Base-by-base conservation (phyloP, 2,888 invertebrate species). In the Rhamnusium bicolor region DNA sequence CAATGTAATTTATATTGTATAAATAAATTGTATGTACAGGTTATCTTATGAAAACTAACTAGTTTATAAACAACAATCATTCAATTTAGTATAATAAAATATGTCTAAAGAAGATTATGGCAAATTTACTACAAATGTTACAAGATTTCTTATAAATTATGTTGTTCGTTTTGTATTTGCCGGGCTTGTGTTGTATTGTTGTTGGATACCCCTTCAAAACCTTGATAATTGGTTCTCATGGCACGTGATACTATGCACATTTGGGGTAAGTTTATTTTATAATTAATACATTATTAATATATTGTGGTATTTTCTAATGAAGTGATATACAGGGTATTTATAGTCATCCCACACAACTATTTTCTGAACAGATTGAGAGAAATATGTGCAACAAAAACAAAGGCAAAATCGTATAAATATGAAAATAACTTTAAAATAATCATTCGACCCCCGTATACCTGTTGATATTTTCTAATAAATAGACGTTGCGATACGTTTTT, bases 221-320 rank as follows among this genome's bases (percentile, higher is more conserved):
- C 80, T 82, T 46, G 68, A 78, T 67, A 82, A 81, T 49, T 85
- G 84, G 84, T 85, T 85, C 66, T 81, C 86, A 2, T 86, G 85
- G 83, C 87, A 87, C 77, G 85, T 86, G 6, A 85, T 86, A 70
- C 79, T 87, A 47, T 86, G 84, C 61, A 86, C 87, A 10, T 74
- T 86, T 56, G 87, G 86, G 76, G 87, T 87, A 81, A 86, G 85
- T 83, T 21, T 12, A 60, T 24, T 19, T 16, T 61, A 8, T 71
- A 49, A 8, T 29, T n/a, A n/a, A 8, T 47, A 68, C 18, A 10
- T 29, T 6, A 29, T 29, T 29, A 29, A 32, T 32, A 32, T 32
- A 2, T 58, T 40, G n/a, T n/a, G n/a, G n/a, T 40, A 32, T 54
- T 56, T 29, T 29, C 56, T 49, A 1, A 49, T 7, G 7, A n/a